Evolutionary conservation across 2,888 invertebrate species (phyloP).

Genomic region (Lithophane semibrunnea): DNA sequence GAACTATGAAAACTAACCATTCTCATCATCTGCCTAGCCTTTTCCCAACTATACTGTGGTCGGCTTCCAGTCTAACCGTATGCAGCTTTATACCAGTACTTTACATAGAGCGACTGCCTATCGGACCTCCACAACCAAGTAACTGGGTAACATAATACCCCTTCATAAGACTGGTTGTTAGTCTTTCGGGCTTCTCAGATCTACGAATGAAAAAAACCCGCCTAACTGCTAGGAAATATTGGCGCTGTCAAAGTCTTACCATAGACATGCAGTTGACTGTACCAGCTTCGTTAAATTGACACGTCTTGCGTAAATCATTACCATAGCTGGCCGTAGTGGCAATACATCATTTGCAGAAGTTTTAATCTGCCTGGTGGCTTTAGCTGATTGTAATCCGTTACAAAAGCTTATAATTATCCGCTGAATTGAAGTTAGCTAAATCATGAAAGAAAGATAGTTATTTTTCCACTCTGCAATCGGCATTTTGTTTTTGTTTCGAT

Average conservation of each 20-base stretch:
- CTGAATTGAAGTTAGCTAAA: not conserved
- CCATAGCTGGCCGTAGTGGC: conserved; percentile 12
- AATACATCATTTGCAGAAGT: conserved; percentile 23
- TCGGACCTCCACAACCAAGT: not conserved
- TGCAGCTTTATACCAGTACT: not conserved
- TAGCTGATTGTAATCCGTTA: conserved; percentile 20
- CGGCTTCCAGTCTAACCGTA: not conserved
- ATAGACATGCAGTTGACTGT: conserved; percentile 1
- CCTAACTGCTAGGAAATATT: not conserved
- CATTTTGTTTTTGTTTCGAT: too few species aligned
- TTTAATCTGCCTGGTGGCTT: conserved; percentile 2
- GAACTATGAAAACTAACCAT: not conserved
- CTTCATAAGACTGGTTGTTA: not conserved
- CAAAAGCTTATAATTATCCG: not conserved
- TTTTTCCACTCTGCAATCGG: too few species aligned
- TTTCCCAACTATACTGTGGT: not conserved
- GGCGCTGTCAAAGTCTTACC: not conserved
- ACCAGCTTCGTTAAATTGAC: conserved; percentile 42
- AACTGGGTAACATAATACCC: not conserved
- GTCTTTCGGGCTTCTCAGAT: not conserved
- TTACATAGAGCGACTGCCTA: not conserved
- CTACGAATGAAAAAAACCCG: not conserved
- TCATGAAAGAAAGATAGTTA: too few species aligned
- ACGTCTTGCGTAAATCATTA: conserved; percentile 43
- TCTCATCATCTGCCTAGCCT: not conserved